Base-by-base conservation (phyloP, 1,140 invertebrate genomes). In the Drosophila varians region DNA sequence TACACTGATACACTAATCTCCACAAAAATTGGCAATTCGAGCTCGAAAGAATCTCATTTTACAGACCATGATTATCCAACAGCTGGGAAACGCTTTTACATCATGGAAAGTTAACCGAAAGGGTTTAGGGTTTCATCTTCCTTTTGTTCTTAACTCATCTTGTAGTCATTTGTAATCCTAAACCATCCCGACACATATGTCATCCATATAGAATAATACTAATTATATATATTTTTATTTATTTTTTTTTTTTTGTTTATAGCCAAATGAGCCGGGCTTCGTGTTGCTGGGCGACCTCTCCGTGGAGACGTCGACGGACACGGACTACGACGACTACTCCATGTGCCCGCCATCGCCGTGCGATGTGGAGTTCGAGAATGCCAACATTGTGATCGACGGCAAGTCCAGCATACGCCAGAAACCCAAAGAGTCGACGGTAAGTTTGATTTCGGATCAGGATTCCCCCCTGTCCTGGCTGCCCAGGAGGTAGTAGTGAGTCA, bases 301-400 rank as follows among this genome's bases (percentile, higher is more conserved):
- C 38, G 93, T 93, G 60, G 93, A 94, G 49, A 94, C 93, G n/a
- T 93, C 93, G 42, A 94, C 94, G 48, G 94, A 95, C 66, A 86
- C 83, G 68, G 94, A 94, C 68, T 90, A 80, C 36, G 93, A 93
- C 56, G 94, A 88, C 54, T 92, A 92, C 43, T 92, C 93, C 42
- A 92, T 93, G 70, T 93, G 93, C 55, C 95, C 95, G 71, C 96
- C 96, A 3, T 95, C 95, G 52, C 96, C 96, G 3, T 96, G 95
- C 92, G 94, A 95, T 91, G 95, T 97, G 52, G 93, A 94, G 58
- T 97, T 98, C 92, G 94, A 95, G 91, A 97, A 97, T 91, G 96
- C 96, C 90, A 97, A 97, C 91, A 93, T 98, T 71, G 94, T 97
- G 86, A 97, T 97, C 92, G 96, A 97, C 91, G 96, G 96, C 38